phyloP scores from a whole-genome alignment of 1,140 invertebrate genomes.

The Atta texana region DNA sequence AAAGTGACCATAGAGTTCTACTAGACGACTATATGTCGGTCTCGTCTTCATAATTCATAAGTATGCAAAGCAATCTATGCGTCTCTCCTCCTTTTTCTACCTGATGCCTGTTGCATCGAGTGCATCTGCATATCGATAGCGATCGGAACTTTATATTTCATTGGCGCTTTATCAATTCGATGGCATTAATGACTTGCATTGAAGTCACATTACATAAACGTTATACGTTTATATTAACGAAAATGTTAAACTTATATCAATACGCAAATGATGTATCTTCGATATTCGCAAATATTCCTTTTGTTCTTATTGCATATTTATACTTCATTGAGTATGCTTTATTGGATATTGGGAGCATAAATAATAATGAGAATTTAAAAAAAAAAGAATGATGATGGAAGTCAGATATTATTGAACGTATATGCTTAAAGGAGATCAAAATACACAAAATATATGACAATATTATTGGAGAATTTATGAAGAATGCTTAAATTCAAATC shows the following conservation, averaged over 20 bases:
- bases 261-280: background rate
- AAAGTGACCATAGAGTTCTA: conserved; percentile 48
- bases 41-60: conserved; percentile 61
- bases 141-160: conserved; percentile 50
- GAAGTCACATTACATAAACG: background rate
- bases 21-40: conserved; percentile 39
- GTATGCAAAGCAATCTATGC: conserved; percentile 59
- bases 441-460: background rate
- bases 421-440: background rate
- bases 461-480: background rate
- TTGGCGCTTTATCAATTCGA: conserved; percentile 36
- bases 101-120: conserved; percentile 44
- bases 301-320: conserved; percentile 13
- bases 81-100: conserved; percentile 10
- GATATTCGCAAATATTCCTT: background rate
- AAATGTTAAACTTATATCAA: conserved; percentile 4
- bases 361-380: conserved; percentile 24
- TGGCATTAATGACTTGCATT: background rate
- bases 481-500: background rate
- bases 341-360: background rate
- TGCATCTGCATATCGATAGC: conserved; percentile 50
- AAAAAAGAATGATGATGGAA: background rate
- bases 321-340: conserved; percentile 2
- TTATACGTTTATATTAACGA: conserved; percentile 18
- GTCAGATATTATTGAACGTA: background rate